These are phyloP conservation scores for Anolis sagrei DNA, from an alignment of 2,113 vertebrate species.

Conservation along the genomic window DNA sequence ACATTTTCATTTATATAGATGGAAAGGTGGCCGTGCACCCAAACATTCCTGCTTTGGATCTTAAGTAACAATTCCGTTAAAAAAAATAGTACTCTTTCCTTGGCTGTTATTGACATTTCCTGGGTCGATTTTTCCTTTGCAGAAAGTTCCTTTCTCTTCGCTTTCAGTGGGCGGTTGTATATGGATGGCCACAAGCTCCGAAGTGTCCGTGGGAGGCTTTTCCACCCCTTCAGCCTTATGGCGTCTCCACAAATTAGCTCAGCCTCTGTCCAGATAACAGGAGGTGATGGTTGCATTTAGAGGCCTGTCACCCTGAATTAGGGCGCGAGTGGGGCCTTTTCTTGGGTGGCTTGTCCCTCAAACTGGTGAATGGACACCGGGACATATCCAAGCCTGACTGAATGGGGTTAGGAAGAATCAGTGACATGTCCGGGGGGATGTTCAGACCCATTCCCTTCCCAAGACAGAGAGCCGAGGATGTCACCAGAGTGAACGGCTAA, in stretches of 20 bases:
- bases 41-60: background rate
- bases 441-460: background rate
- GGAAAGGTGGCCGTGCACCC: no score
- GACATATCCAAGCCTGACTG: background rate
- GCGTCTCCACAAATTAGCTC: constrained; percentile 67
- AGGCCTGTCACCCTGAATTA: constrained; percentile 41
- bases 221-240: constrained; percentile 55
- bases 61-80: background rate
- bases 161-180: constrained; percentile 72
- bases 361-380: constrained; percentile 6
- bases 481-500: background rate
- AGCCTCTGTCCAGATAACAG: constrained; percentile 54
- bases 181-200: constrained; percentile 72
- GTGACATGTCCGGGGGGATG: background rate
- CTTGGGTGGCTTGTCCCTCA: background rate
- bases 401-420: background rate
- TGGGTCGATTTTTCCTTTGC: constrained; percentile 65
- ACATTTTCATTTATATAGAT: no score
- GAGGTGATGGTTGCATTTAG: constrained; percentile 64
- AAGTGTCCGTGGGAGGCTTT: constrained; percentile 72
- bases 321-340: background rate
- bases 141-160: constrained; percentile 70
- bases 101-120: constrained; percentile 54
- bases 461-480: background rate
- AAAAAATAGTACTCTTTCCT: constrained; percentile 32